These are phyloP conservation scores for Tragulus kanchil DNA, from an alignment of 2,113 vertebrate genomes.

Conservation along the genomic window DNA sequence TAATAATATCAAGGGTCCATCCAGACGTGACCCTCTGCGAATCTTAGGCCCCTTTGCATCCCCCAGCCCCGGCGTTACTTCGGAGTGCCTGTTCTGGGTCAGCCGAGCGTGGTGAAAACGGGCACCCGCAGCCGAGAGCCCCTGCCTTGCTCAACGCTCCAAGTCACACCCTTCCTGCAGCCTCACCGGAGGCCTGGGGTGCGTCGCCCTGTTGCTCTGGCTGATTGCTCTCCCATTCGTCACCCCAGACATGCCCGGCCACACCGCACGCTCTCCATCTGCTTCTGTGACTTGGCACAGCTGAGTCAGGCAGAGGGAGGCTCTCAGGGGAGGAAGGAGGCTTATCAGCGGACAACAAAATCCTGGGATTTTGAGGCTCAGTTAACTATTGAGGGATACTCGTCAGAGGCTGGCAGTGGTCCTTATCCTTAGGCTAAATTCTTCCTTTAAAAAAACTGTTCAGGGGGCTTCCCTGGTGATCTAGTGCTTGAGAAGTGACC, in stretches of 20 bases:
- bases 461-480: background rate
- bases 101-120: background rate
- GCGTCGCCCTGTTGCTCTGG: background rate
- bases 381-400: background rate
- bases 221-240: conserved; percentile 46
- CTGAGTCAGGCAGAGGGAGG: background rate
- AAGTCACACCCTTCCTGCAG: conserved; percentile 35
- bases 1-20: background rate
- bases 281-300: background rate
- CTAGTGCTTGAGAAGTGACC: background rate
- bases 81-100: accelerated
- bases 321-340: too few species aligned
- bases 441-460: conserved; percentile 16
- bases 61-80: background rate
- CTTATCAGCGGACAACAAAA: too few species aligned
- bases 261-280: background rate
- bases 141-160: conserved; percentile 30
- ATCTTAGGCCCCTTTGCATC: background rate
- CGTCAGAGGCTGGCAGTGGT: background rate
- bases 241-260: background rate
- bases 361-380: background rate
- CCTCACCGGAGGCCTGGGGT: background rate
- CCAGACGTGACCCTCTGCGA: background rate
- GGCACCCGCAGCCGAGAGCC: accelerated
- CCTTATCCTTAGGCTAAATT: background rate